phyloP scores from a whole-genome alignment of 2,888 invertebrate genomes.

The Anthophora plumipes region DNA sequence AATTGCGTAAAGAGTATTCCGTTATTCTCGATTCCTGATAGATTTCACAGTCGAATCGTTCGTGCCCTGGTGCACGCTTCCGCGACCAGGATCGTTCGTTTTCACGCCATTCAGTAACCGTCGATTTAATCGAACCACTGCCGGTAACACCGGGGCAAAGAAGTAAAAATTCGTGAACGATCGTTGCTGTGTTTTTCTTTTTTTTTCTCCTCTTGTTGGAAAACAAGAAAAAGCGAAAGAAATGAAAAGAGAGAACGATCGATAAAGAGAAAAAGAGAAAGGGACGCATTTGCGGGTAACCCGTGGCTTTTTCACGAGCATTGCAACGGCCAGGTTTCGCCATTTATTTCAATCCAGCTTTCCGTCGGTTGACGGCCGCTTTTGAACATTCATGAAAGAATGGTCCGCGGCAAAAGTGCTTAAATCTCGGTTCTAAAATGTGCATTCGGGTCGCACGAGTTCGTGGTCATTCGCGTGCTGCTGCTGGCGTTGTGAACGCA shows the following conservation, averaged over 20 bases:
- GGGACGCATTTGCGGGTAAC: slow-evolving; percentile 29
- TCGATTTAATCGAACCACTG: slow-evolving; percentile 55
- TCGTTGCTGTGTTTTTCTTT: slow-evolving; percentile 28
- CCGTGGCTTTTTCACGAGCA: slow-evolving; percentile 21
- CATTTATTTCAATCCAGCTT: slow-evolving; percentile 69
- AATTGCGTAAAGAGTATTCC: slow-evolving; percentile 41
- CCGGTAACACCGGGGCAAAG: slow-evolving; percentile 14
- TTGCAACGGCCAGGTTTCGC: slow-evolving; percentile 30
- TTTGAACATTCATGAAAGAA: slow-evolving; percentile 60
- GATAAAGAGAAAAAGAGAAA: background rate
- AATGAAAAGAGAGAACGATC: background rate
- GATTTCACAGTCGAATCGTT: slow-evolving; percentile 33
- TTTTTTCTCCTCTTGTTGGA: background rate
- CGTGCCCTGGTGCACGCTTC: slow-evolving; percentile 11
- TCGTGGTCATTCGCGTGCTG: background rate
- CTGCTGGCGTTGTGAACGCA: slow-evolving; percentile 19
- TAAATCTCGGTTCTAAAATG: slow-evolving; percentile 51
- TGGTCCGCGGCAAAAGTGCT: slow-evolving; percentile 57
- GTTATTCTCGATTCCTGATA: slow-evolving; percentile 33
- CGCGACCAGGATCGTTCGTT: slow-evolving; percentile 5
- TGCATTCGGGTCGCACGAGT: slow-evolving; percentile 42
- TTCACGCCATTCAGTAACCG: slow-evolving; percentile 26
- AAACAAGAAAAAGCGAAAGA: background rate
- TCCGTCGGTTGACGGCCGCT: slow-evolving; percentile 52
- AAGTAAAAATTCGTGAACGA: slow-evolving; percentile 52